Evolutionary conservation across 2,113 vertebrate genomes (phyloP), one percentile per base, ranked within the genome.

Genomic region (Paradisaea rubra): DNA sequence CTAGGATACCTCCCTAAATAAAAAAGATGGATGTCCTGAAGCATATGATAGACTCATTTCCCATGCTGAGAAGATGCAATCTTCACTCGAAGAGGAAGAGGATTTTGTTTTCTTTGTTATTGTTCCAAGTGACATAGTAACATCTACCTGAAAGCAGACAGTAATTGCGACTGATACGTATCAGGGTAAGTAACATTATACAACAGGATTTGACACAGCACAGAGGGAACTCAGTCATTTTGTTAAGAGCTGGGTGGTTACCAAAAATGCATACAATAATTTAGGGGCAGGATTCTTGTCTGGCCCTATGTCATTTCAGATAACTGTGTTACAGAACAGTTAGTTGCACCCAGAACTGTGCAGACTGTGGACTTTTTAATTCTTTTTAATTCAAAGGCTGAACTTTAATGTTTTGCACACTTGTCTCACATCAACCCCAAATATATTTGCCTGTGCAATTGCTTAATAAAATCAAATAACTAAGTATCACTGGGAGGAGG

Each of bases 21-120:
- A 95, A 91, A 72, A 79, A 74, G 60, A 56, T 56, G 22, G 86
- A 95, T 94, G 76, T 94, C 79, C 85, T 88, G 81, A 86, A 97
- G 89, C 59, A 4, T 27, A 22, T 3, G 37, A 83, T 78, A 88
- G 59, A 91, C 60, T 95, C 82, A 95, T 64, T 96, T 94, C 82
- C 79, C 91, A 88, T 88, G 57, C 60, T 0, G 20, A 44, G 71
- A 92, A 93, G 95, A 96, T 94, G 42, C 60, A 93, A 91, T 96
- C 91, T 91, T 70, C 89, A 66, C 63, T 86, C 59, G 49, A 63
- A 94, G 39, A 91, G 93, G 88, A 95, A 95, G 81, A 88, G 59
- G 64, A 78, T 88, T 96, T 86, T 96, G 88, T 93, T 95, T 96
- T 78, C 93, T 95, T 96, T 97, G 94, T 96, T 94, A 91, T 78